Base-by-base conservation (phyloP, 2,888 invertebrate genomes). In the Drosophila infuscata region DNA sequence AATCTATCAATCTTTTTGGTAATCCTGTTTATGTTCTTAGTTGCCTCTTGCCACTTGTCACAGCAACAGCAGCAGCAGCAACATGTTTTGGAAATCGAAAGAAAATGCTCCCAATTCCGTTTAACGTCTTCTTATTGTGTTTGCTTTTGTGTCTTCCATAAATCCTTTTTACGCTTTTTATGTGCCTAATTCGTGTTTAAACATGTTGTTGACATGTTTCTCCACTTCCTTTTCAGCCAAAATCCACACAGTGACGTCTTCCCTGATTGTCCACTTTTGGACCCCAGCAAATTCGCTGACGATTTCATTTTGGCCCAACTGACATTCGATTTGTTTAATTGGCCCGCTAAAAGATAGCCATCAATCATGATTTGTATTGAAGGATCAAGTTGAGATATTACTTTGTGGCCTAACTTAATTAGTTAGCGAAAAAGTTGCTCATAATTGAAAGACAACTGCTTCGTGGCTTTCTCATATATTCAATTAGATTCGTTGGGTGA, bases 171-270 rank as follows among this genome's bases (percentile, higher is more conserved):
- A 79, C 74, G 78, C 76, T 88, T 86, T 87, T 81, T 91, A 84
- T 90, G 89, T 89, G 85, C 87, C 83, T 90, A 87, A 90, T 89
- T 83, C 89, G 80, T 88, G 83, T 81, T 91, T 87, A 91, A 89
- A 87, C 86, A 91, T 80, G 72, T 73, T 88, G 87, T 89, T 86
- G 88, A 79, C 81, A 90, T 85, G 65, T 70, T 69, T 69, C 43
- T n/a, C n/a, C 17, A 33, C n/a, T 38, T 68, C 46, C 54, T 15
- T 46, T 38, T 38, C 25, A 53, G 35, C 64, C 41, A 48, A 49
- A 61, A 43, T 41, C 41, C 57, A 58, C 54, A 57, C 52, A 54
- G n/a, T 52, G 43, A 2, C 49, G 30, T 51, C 36, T 32, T 49
- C 25, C 33, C 58, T 67, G 59, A 73, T 66, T 73, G 53, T 32